Evolutionary conservation across 1,140 invertebrate species (phyloP).

Genomic region (Drosophila kanapiae): DNA sequence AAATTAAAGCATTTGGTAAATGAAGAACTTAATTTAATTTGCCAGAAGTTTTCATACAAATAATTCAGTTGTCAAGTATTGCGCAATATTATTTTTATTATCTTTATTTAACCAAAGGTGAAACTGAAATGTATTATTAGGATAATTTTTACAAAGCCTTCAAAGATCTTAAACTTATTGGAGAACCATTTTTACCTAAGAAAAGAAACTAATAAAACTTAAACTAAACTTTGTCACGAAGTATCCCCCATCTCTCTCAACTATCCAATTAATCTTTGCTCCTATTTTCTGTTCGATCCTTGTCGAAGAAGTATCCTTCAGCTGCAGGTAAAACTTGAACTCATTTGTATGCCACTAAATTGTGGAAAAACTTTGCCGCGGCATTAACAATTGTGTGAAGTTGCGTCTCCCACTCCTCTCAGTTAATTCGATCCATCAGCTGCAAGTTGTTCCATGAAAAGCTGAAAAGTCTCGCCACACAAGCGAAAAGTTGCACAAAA

Average conservation of each 20-base stretch:
- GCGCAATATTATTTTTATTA: no score
- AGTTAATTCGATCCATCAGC: slow-evolving; percentile 35
- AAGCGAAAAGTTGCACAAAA: slow-evolving; percentile 40
- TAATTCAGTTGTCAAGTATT: no score
- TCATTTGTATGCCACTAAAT: slow-evolving; percentile 75
- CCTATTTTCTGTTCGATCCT: slow-evolving; percentile 8
- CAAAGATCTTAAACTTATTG: not conserved
- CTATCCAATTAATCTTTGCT: slow-evolving; percentile 35
- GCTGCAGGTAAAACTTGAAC: slow-evolving; percentile 54
- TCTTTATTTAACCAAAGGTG: no score
- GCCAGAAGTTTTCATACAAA: no score
- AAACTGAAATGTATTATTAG: not conserved
- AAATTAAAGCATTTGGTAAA: no score
- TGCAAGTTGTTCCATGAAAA: slow-evolving; percentile 48
- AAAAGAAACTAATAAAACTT: slow-evolving; percentile 3
- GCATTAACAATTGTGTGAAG: slow-evolving; percentile 61
- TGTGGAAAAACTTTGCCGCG: slow-evolving; percentile 57
- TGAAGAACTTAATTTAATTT: no score
- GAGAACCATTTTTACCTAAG: not conserved
- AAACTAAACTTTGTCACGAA: not conserved
- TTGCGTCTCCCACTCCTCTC: not conserved
- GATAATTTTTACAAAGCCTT: not conserved
- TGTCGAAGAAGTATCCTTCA: not conserved
- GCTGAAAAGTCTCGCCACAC: slow-evolving; percentile 65
- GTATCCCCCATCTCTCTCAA: not conserved